These are phyloP conservation scores for Oligia strigilis DNA, from an alignment of 2,888 invertebrate genomes.

Conservation along the genomic window DNA sequence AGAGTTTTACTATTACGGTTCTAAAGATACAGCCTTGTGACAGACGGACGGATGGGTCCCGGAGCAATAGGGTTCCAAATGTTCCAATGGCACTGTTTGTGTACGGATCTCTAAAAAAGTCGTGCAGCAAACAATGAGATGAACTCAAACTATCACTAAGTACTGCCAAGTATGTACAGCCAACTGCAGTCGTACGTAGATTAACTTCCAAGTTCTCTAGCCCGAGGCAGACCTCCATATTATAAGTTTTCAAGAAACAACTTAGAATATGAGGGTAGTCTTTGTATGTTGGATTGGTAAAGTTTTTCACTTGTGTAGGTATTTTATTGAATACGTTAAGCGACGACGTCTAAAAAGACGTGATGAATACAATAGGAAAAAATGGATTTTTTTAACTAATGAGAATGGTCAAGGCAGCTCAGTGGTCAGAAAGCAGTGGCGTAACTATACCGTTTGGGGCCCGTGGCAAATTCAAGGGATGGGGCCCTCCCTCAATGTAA, in stretches of 20 bases:
- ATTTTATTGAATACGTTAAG: background rate
- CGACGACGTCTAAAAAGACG: background rate
- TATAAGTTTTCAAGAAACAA: conserved; percentile 6
- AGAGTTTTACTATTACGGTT: background rate
- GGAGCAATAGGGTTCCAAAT: too few species aligned
- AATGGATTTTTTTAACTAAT: background rate
- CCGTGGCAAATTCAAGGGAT: too few species aligned
- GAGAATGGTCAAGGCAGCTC: background rate
- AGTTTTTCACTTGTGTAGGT: conserved; percentile 5
- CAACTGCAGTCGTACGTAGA: conserved; percentile 20
- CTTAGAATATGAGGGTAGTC: conserved; percentile 8
- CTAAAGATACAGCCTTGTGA: background rate
- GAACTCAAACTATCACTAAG: background rate
- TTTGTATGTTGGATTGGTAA: conserved; percentile 5
- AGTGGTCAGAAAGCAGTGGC: background rate
- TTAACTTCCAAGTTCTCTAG: conserved; percentile 16
- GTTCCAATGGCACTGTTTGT: background rate
- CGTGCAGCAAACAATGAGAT: background rate
- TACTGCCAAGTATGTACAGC: background rate
- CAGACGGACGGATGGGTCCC: background rate
- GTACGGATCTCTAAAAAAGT: background rate
- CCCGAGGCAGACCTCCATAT: conserved; percentile 4
- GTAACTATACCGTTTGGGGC: too few species aligned
- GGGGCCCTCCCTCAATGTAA: too few species aligned
- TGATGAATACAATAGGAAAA: background rate